Base-by-base conservation (phyloP, 2,888 invertebrate genomes). In the Ennomos quercinarius region DNA sequence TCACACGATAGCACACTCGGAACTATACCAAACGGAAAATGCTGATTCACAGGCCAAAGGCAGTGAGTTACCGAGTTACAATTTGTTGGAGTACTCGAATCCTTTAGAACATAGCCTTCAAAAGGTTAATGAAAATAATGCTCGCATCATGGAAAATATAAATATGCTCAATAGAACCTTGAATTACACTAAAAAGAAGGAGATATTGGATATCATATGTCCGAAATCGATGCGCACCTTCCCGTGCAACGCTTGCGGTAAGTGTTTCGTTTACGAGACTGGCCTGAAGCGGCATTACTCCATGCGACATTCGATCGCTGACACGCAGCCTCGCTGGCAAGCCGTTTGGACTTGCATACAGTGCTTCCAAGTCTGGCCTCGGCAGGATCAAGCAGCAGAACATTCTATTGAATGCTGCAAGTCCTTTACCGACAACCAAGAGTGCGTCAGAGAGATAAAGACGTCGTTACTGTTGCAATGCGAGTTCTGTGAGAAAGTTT, bases 321-420 rank as follows among this genome's bases (percentile, higher is more conserved):
- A 87, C 36, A 68, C 72, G 36, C 86, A 84, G 61, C 87, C 86
- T 5, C 84, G 86, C 10, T 91, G 92, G 92, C 92, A 91, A 75
- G 77, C 86, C 12, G 91, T 92, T 34, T 93, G 91, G 92, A 91
- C 91, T 39, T 93, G 93, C 67, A 81, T 84, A 39, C 85, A 90
- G 70, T 93, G 93, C 73, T 91, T 87, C 64, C 92, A 93, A 72
- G 91, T 93, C 5, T 93, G 92, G 92, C 93, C 92, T 2, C 77
- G 74, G 10, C 83, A 87, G 57, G 84, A 88, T 37, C 76, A 85
- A 57, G 90, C 91, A 17, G 50, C 83, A n/a, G 77, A 78, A 50
- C 93, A 93, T 67, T 77, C 87, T 8, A 74, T 62, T 44, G 75
- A 81, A 67, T 91, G 91, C 71, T 84, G 85, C 58, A 83, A 81